Evolutionary conservation across 2,113 vertebrate genomes (phyloP).

Genomic region (Neolamprologus ventralis): DNA sequence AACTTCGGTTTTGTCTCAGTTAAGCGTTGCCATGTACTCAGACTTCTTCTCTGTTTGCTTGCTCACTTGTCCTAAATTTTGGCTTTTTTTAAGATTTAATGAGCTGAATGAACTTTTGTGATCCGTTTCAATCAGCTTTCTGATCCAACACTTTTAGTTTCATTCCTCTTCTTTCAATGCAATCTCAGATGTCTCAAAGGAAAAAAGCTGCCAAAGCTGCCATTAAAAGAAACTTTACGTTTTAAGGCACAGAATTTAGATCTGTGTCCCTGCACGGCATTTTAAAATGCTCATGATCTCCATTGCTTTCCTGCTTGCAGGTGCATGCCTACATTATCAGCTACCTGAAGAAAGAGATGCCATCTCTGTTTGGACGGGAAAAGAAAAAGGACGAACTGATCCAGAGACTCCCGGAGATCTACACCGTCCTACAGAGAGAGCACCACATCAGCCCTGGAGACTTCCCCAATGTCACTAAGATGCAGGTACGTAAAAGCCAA

Average conservation of each 20-base stretch:
- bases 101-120: neutral
- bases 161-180: neutral
- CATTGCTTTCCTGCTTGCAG: constrained; percentile 46
- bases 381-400: constrained; percentile 95
- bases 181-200: neutral
- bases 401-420: constrained; percentile 85
- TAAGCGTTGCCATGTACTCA: neutral
- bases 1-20: neutral
- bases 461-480: constrained; percentile 88
- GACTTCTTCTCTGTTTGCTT: neutral
- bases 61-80: neutral
- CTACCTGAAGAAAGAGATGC: constrained; percentile 96
- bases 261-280: neutral
- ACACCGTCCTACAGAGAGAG: constrained; percentile 83
- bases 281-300: neutral
- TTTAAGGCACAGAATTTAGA: neutral
- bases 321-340: constrained; percentile 98
- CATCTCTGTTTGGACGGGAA: constrained; percentile 89
- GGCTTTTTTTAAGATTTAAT: neutral
- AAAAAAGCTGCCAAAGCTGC: neutral
- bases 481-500: constrained; percentile 82
- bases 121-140: neutral
- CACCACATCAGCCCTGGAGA: constrained; percentile 93
- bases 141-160: neutral
- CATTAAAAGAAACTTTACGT: neutral